Evolutionary conservation across 2,113 vertebrate species (phyloP), one percentile per base, ranked within the genome.

Genomic region (Apus apus): DNA sequence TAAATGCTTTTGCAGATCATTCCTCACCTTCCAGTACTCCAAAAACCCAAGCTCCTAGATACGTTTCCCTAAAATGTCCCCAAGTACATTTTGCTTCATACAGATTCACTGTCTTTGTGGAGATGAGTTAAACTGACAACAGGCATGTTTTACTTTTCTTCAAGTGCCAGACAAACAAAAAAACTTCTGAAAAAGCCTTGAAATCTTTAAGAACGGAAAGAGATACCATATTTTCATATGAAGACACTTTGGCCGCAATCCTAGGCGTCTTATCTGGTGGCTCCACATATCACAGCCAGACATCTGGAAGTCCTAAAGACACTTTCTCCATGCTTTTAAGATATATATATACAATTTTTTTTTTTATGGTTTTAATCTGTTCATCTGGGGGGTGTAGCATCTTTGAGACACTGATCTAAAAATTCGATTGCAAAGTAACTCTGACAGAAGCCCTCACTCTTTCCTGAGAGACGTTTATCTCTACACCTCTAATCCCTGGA

Each of bases 381-480:
- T 58, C 48, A 36, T 48, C 61, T 67, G 25, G 30, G 12, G 9
- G 1, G 0, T 23, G 10, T 13, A 64, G 32, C 36, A 76, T 13
- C 34, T 78, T 54, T 82, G 51, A 90, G 30, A 82, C 50, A 18
- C 4, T 21, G 23, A 54, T 25, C 11, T 57, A 45, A 85, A 74
- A 62, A 18, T 45, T 45, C 15, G 45, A 23, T n/a, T 23, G 10
- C 40, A 50, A 54, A 75, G 25, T 9, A 40, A 43, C 15, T 81
- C 60, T 45, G 40, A 19, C 17, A 51, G 5, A 32, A 74, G 51
- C 2, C 1, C 23, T 21, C 19, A 0, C 3, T 34, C 22, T 73
- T 53, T 61, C 40, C 43, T 30, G 17, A 53, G n/a, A 58, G 6
- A 40, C 43, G 46, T 67, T 36, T 68, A 25, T 26, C 34, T 81